Base-by-base conservation (phyloP, 1,140 invertebrate species). In the Eurytemora carolleeae region DNA sequence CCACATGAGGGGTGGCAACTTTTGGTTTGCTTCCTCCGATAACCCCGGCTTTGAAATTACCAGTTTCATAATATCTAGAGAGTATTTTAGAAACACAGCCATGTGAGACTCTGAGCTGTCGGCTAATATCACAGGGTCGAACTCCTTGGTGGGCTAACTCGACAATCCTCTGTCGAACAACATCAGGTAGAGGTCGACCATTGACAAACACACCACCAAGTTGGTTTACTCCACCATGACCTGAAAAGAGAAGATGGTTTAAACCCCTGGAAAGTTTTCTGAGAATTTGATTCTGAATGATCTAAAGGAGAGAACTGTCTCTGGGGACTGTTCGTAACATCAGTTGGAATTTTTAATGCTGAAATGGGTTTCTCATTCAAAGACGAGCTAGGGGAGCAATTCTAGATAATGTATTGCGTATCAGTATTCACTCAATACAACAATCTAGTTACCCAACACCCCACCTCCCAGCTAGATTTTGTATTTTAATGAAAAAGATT, bases 11-110 rank as follows among this genome's bases (percentile, higher is more conserved):
- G 0, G 95, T 99, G 1, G 95, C 95, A 24, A 98, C 95, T 76
- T 98, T 98, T 7, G 95, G 95, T 75, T 99, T 99, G 23, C 89
- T 95, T 18, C 95, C 95, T 1, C 95, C 95, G 69, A 98, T 98
- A 26, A 98, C 93, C 3, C 94, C 94, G 3, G 95, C 94, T 71
- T 94, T 94, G 76, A 98, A 97, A 68, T 89, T 94, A 55, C 95
- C 95, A 70, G 92, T 98, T 74, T 98, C 93, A 72, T 96, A 96
- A 78, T 95, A 95, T 77, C 90, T 62, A 15, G 54, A 62, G n/a
- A 98, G 76, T 64, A 96, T 96, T 77, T 68, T 69, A n/a, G 67
- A 68, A 63, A 69, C 68, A 53, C 68, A 69, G 19, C 68, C 68
- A 55, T 79, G 77, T 15, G 75, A 76, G 19, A 79, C 78, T 25